Evolutionary conservation across 2,797 vertebrate genomes (phyloP), one percentile per base, ranked within the genome.

Genomic region (Florisuga fusca): DNA sequence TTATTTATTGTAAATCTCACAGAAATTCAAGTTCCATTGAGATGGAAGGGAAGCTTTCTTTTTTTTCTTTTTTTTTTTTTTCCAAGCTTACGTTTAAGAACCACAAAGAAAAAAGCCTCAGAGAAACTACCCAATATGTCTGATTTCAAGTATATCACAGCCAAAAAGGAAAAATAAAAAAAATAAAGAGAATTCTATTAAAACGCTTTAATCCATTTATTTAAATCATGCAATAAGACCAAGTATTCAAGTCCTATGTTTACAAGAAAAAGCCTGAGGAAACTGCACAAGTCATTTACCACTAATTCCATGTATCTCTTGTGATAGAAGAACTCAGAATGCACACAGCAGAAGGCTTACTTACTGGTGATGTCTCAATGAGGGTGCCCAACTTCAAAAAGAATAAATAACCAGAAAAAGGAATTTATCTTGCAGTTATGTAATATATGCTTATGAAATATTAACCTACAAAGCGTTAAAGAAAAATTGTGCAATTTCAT

Each of bases 231-330:
- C 19, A 83, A 15, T 43, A 84, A 88, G n/a, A 74, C 19, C 21
- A 57, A 87, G 9, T 43, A 46, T 57, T 72, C 38, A 33, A 59
- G 66, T 15, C 34, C 3, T 25, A 61, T 36, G 27, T 36, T 71
- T 57, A 43, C 12, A 87, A 79, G 1, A 38, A 43, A 66, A 74
- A 63, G 73, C 45, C 63, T 83, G 92, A 87, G 26, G 48, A 94
- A 91, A 89, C 46, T 53, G 25, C 43, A 62, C 58, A 73, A 89
- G 57, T 62, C 55, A 79, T 54, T 95, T 94, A 79, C 88, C 74
- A 79, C 61, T 92, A 88, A 93, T 92, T 91, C 54, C 14, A 31
- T 58, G 54, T 46, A 83, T 94, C 92, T 91, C 71, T 90, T 95
- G 18, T 41, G 19, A 84, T 54, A 64, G 15, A 78, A 91, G 55